Evolutionary conservation across 2,113 vertebrate species (phyloP).

Genomic region (Psettodes erumei): DNA sequence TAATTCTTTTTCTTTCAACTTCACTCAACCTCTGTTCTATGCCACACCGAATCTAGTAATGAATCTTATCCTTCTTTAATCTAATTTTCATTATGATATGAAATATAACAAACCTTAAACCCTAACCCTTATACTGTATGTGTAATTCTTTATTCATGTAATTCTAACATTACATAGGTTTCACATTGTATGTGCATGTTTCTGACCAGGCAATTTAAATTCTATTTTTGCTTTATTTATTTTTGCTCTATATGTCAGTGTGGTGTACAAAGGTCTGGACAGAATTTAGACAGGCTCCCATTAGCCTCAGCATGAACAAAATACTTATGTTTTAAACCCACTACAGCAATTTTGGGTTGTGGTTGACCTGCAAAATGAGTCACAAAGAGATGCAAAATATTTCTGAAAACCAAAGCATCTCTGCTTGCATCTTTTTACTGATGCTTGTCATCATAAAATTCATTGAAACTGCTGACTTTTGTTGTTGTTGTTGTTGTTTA

Average conservation of each 20-base stretch:
- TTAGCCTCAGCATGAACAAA: background rate
- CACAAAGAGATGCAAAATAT: background rate
- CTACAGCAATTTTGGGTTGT: background rate
- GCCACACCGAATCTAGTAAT: too few species aligned
- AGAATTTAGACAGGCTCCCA: background rate
- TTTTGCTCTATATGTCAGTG: too few species aligned
- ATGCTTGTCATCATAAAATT: background rate
- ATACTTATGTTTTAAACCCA: background rate
- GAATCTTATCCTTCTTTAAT: background rate
- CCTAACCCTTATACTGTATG: background rate
- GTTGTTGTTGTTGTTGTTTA: background rate
- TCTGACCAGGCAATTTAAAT: too few species aligned
- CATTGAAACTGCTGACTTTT: background rate
- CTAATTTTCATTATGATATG: background rate
- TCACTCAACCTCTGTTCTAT: too few species aligned
- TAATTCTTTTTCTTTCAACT: too few species aligned
- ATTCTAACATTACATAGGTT: background rate
- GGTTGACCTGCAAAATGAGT: background rate
- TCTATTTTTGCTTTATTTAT: too few species aligned
- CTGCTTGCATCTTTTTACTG: background rate
- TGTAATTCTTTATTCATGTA: background rate
- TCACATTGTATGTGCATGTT: too few species aligned
- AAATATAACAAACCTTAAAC: background rate
- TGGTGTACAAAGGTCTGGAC: slow-evolving; percentile 2
- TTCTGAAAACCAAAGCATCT: background rate